These are phyloP conservation scores for Kryphioiulus occultus DNA, from an alignment of 2,888 invertebrate genomes.

Conservation along the genomic window DNA sequence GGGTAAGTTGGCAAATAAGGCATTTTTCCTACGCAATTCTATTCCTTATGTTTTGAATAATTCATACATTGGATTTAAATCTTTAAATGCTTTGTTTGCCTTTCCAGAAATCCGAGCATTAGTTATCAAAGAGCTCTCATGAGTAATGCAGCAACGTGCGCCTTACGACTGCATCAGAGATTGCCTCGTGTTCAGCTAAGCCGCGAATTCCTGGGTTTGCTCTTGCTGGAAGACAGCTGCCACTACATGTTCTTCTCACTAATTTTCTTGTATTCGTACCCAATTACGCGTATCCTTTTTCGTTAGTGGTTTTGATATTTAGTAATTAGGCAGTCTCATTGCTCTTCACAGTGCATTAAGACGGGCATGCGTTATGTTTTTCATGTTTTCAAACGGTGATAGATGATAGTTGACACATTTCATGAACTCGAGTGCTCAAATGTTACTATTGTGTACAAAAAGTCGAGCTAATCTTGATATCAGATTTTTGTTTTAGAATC, in stretches of 20 bases:
- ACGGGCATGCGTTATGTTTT: neutral
- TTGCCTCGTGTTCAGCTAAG: constrained; percentile 83
- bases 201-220: constrained; percentile 79
- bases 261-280: constrained; percentile 89
- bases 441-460: no score
- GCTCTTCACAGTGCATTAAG: neutral
- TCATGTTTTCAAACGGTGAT: no score
- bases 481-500: no score
- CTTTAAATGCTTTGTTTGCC: constrained; percentile 50
- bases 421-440: no score
- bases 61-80: constrained; percentile 12
- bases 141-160: constrained; percentile 93
- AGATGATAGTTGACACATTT: no score
- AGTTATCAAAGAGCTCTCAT: constrained; percentile 91
- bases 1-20: constrained; percentile 71
- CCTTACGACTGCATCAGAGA: constrained; percentile 92
- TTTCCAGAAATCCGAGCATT: constrained; percentile 72
- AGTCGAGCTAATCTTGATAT: no score
- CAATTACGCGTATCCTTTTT: constrained; percentile 76
- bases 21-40: constrained; percentile 49
- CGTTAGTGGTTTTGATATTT: neutral
- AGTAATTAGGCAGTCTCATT: neutral
- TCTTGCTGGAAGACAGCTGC: constrained; percentile 86
- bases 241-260: constrained; percentile 96
- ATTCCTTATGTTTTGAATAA: constrained; percentile 1